Conservation (phyloP, 2,113 vertebrate species). For the Stercorarius parasiticus region DNA sequence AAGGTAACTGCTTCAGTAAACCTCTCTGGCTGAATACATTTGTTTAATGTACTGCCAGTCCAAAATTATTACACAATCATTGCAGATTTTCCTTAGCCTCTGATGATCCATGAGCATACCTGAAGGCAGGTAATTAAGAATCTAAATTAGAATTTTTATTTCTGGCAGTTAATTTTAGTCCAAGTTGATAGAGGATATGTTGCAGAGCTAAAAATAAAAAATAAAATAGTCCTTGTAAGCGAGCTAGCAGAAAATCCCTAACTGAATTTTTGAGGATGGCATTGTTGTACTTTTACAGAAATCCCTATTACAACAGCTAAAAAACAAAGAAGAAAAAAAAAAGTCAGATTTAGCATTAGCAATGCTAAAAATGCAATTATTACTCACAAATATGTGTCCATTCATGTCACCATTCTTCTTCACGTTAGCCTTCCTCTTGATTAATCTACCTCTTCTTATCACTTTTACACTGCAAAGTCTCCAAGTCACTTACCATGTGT, state of each 20-base stretch:
- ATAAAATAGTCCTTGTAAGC: neutral
- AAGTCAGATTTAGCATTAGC: neutral
- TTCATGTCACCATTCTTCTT: neutral
- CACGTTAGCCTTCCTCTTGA: neutral
- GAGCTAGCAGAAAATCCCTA: neutral
- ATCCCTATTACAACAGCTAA: neutral
- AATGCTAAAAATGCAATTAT: neutral
- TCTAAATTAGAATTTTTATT: constrained; percentile 49
- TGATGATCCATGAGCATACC: neutral
- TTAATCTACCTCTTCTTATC: neutral
- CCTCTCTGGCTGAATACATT: neutral
- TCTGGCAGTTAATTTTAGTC: constrained; percentile 6
- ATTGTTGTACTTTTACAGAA: neutral
- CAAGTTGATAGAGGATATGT: neutral
- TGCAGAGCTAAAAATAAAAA: neutral
- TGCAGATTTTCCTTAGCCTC: neutral
- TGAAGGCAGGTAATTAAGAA: constrained; percentile 54
- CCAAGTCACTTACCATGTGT: neutral
- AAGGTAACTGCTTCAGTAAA: neutral
- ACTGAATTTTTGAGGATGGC: neutral
- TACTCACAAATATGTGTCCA: neutral
- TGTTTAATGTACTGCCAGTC: neutral
- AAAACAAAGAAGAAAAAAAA: neutral
- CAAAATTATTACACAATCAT: neutral
- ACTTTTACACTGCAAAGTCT: neutral